Percentiles rank a stretch among this genome's conserved stretches.
Conservation (phyloP, 2,113 vertebrate species). For the Hyla sarda region DNA sequence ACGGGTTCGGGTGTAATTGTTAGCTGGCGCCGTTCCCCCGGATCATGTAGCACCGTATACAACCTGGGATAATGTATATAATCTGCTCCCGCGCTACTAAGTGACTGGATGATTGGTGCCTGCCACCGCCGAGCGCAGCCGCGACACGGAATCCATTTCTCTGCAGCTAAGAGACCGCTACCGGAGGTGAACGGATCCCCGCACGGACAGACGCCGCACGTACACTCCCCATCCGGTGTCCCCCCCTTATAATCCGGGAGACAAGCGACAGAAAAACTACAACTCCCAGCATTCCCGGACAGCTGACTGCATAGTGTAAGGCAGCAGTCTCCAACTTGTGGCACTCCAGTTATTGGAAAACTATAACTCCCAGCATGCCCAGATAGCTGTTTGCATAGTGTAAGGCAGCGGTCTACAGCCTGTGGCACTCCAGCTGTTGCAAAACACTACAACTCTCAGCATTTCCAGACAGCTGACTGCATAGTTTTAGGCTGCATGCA, state of each 20-base stretch:
- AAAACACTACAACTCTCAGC: too few relatives aligned
- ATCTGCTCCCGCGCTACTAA: neutral
- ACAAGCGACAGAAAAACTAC: neutral
- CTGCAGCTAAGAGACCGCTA: neutral
- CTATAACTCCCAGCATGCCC: too few relatives aligned
- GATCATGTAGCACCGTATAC: neutral
- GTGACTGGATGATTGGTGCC: conserved; percentile 41
- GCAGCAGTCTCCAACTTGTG: too few relatives aligned
- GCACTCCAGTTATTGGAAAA: too few relatives aligned
- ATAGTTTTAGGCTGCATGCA: too few relatives aligned
- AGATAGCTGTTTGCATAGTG: too few relatives aligned
- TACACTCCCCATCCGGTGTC: neutral
- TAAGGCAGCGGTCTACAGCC: too few relatives aligned
- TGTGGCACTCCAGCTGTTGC: too few relatives aligned
- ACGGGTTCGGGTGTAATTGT: neutral
- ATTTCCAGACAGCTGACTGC: too few relatives aligned
- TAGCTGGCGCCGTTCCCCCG: neutral
- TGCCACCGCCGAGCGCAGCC: neutral
- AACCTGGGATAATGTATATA: conserved; percentile 35
- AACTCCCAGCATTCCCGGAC: too few relatives aligned
- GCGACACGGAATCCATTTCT: neutral
- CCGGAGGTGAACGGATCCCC: neutral
- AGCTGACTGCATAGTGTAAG: too few relatives aligned
- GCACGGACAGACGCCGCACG: neutral
- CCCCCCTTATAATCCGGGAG: neutral